Evolutionary conservation across 2,797 vertebrate species (phyloP), one percentile per base, ranked within the genome.

Genomic region (Helicolenus hilgendorfi): DNA sequence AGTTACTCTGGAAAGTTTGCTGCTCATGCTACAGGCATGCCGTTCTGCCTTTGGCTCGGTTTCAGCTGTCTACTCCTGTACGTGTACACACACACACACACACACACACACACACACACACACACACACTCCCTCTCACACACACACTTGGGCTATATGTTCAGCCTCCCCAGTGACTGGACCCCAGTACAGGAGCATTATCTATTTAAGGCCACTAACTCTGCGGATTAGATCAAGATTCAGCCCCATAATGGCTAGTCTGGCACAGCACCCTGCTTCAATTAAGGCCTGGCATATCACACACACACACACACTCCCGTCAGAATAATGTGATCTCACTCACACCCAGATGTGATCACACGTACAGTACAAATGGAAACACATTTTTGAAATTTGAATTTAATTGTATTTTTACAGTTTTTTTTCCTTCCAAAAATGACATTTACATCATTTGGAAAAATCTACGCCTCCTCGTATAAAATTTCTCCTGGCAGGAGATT

Each of bases 141-240:
- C 29, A 22, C 87, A 35, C 70, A 60, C 79, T 87, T 8, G 41
- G 53, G 72, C 84, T 91, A 91, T 89, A 92, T 92, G 90, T 83
- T 84, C 53, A 24, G 41, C 74, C 67, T 87, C 90, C 85, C 77
- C 70, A 56, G 91, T 76, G 93, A 89, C 87, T 38, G 79, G 82
- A 94, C 88, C 82, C 89, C 82, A 29, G 83, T 78, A 84, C 90
- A 72, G 89, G 85, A 88, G 87, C 88, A 81, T 95, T 93, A 94
- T 93, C 93, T 93, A 90, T 97, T 94, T 95, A 94, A 93, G 93
- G 89, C 88, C 85, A 90, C 92, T 95, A 96, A 95, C 89, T 92
- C 94, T 88, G 73, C 0, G 41, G 94, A 95, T 96, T 96, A 95
- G 91, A 92, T 85, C 77, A 73, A 89, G 87, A 96, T 91, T 91